phyloP scores from a whole-genome alignment of 2,888 invertebrate species.

The Caenorhabditis parvicauda region DNA sequence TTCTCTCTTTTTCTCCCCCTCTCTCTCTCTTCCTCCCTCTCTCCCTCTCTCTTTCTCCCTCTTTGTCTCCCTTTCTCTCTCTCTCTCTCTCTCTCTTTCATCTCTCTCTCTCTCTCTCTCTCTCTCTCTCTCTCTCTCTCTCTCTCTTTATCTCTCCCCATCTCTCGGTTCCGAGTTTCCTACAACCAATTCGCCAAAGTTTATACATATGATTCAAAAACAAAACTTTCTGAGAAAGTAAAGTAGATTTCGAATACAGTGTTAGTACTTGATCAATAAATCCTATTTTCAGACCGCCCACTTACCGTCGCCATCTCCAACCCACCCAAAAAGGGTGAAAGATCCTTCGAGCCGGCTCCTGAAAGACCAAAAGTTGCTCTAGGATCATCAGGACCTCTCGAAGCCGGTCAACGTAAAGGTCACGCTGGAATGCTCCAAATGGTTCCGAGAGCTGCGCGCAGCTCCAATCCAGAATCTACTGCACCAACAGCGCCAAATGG shows the following conservation, averaged over 20 bases:
- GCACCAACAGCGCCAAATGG: too few relatives aligned
- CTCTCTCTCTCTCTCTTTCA: too few relatives aligned
- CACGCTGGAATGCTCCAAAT: slow-evolving; percentile 6
- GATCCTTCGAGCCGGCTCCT: neutral
- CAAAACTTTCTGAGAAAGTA: neutral
- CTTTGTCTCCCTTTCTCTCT: too few relatives aligned
- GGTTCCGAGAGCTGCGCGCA: slow-evolving; percentile 9
- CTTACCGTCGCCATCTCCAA: slow-evolving; percentile 37
- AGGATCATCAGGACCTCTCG: slow-evolving; percentile 20
- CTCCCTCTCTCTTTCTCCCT: too few relatives aligned
- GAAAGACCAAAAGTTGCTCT: too few relatives aligned
- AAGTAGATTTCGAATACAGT: neutral
- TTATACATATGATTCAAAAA: neutral
- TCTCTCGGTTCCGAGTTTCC: too few relatives aligned
- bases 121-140: too few relatives aligned
- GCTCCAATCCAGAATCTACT: too few relatives aligned
- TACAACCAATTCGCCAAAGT: neutral
- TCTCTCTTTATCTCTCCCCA: too few relatives aligned
- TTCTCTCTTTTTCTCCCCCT: too few relatives aligned
- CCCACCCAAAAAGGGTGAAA: slow-evolving; percentile 32
- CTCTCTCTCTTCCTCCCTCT: too few relatives aligned
- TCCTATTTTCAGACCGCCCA: slow-evolving; percentile 17
- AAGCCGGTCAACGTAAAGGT: neutral
- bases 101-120: too few relatives aligned
- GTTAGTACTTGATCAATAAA: neutral